These are phyloP conservation scores for Siniperca undulata DNA, from an alignment of 2,797 vertebrate genomes.

Conservation along the genomic window DNA sequence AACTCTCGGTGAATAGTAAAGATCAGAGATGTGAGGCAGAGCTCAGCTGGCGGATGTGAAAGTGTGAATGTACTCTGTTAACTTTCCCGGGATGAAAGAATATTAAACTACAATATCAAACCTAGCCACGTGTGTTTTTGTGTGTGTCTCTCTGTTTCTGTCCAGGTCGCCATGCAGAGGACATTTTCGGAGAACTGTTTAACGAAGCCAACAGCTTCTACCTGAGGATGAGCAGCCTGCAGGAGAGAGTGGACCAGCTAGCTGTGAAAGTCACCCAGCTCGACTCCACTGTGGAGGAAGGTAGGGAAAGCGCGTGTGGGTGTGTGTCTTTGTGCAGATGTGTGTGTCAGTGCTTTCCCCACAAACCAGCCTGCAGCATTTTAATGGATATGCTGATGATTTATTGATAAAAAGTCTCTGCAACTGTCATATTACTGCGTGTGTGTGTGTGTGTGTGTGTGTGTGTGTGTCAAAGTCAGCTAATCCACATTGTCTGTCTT, in stretches of 20 bases:
- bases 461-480: no score
- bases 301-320: slow-evolving; percentile 64
- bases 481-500: no score
- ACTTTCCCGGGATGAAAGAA: background rate
- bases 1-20: background rate
- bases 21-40: slow-evolving; percentile 4
- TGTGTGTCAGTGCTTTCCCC: background rate
- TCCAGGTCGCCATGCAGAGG: slow-evolving; percentile 92
- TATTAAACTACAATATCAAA: background rate
- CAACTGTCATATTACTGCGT: background rate
- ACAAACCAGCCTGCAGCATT: slow-evolving; percentile 13
- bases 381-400: slow-evolving; percentile 20
- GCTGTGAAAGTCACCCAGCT: slow-evolving; percentile 94
- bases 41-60: slow-evolving; percentile 1
- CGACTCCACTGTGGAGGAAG: slow-evolving; percentile 95
- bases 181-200: slow-evolving; percentile 93
- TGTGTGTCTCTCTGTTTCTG: slow-evolving; percentile 18
- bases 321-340: background rate
- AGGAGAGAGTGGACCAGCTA: slow-evolving; percentile 93
- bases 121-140: background rate
- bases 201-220: slow-evolving; percentile 95
- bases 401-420: slow-evolving; percentile 32
- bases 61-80: background rate
- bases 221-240: slow-evolving; percentile 92
- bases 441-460: no score